Conservation (phyloP, 1,140 invertebrate genomes). For the Caenorhabditis elegans region DNA sequence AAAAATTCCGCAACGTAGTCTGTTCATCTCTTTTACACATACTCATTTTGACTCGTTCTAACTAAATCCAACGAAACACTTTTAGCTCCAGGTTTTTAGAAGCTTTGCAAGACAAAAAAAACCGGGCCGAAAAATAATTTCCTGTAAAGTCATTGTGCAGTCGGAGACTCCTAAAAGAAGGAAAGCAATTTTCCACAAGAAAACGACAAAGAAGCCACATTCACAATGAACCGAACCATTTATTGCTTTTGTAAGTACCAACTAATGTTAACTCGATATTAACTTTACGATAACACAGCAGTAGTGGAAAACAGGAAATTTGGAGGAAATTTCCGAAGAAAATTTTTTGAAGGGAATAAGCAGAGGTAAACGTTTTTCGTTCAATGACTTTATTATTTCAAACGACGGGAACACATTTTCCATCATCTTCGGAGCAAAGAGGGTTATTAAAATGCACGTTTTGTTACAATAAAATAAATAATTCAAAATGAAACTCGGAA, state of each 20-base stretch:
- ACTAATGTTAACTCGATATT: neutral
- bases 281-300: neutral
- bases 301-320: too few relatives aligned
- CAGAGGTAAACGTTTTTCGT: neutral
- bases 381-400: neutral
- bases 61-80: too few relatives aligned
- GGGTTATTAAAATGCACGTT: too few relatives aligned
- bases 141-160: neutral
- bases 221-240: neutral
- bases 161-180: neutral
- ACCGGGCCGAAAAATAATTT: constrained; percentile 17
- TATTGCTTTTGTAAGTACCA: constrained; percentile 22
- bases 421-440: too few relatives aligned
- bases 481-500: too few relatives aligned
- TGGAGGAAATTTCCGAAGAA: too few relatives aligned
- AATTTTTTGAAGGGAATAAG: too few relatives aligned
- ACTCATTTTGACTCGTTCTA: too few relatives aligned
- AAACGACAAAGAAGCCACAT: neutral
- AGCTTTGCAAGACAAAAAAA: neutral
- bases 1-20: neutral
- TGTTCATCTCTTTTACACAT: too few relatives aligned
- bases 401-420: neutral
- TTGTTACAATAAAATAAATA: too few relatives aligned
- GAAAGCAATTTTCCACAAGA: neutral
- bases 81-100: too few relatives aligned